phyloP scores from a whole-genome alignment of 2,113 vertebrate species.

The Neodon shergylaensis region DNA sequence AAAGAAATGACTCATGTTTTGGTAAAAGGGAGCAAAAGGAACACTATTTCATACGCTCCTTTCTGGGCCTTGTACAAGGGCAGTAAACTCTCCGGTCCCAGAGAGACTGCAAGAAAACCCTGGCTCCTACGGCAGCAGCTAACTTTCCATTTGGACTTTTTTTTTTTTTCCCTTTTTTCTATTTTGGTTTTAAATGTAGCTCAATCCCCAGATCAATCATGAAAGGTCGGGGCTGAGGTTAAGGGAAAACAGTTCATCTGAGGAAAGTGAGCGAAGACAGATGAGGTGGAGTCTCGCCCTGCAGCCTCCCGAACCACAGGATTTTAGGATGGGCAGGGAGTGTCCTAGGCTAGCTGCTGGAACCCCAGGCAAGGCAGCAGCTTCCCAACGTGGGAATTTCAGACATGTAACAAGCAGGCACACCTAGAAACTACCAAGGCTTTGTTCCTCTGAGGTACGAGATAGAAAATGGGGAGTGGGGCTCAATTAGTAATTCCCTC shows the following conservation, averaged over 20 bases:
- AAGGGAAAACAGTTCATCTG: not conserved
- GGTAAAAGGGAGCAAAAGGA: not conserved
- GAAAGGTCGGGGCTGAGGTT: not conserved
- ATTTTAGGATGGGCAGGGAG: not conserved
- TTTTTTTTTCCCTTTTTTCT: not conserved
- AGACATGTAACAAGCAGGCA: not conserved
- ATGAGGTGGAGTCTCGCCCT: not conserved
- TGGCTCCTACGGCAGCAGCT: not conserved
- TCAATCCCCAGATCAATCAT: not conserved
- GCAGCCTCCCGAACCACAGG: not conserved
- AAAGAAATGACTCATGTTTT: slow-evolving; percentile 30
- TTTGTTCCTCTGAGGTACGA: not conserved
- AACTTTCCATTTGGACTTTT: not conserved
- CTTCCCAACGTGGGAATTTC: not conserved
- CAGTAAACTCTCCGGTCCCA: not conserved
- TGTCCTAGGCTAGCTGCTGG: not conserved
- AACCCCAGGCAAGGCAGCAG: not conserved
- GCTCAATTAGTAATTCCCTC: not conserved
- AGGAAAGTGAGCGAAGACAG: not conserved
- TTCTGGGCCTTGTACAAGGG: slow-evolving; percentile 4
- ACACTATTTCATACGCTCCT: slow-evolving; percentile 8
- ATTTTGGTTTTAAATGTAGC: not conserved
- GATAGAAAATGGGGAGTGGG: not conserved
- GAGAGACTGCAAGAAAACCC: slow-evolving; percentile 25
- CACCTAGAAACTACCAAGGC: not conserved